Evolutionary conservation across 2,888 invertebrate genomes (phyloP), one percentile per base, ranked within the genome.

Genomic region (Brachylomia viminalis): DNA sequence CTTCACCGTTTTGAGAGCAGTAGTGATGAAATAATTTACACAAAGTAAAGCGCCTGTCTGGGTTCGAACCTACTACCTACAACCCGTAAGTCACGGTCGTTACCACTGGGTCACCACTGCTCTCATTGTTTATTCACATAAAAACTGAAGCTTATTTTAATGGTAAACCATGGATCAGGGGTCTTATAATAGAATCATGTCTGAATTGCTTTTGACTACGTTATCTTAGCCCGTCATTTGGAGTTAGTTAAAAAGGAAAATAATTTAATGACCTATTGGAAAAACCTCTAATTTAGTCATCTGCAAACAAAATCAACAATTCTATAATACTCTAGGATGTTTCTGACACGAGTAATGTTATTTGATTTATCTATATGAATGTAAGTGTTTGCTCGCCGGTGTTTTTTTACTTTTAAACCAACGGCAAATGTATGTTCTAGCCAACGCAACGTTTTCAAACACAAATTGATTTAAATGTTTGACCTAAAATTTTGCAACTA

Each of bases 281-380:
- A 27, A 54, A 54, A 27, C 15, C 56, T 7, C 27, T 27, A 27
- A 15, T 27, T 8, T 2, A 56, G 56, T 15, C 27, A 6, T 56
- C 27, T 2, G 27, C 58, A 58, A 59, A 33, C 20, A 20, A 59
- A 33, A 33, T 59, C 33, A 30, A 17, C 8, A 30, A 30, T 20
- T 58, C 10, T 17, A n/a, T n/a, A n/a, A n/a, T n/a, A n/a, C n/a
- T n/a, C n/a, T n/a, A n/a, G n/a, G n/a, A n/a, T 23, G 33, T 20
- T 49, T 45, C 17, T 23, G 38, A 27, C n/a, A 65, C 23, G 58
- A 38, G 3, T 62, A 15, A 58, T 45, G 15, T 49, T 69, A 65
- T 75, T 74, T 80, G 74, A 59, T 65, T 61, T 42, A 49, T 47
- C 42, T 42, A 42, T 1, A 23, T 15, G 2, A 33, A 80, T 58